A percentile compares a stretch with the other conserved stretches of the same genome.
Conservation (phyloP, 1,140 invertebrate genomes). For the Pygmarrhopalites habei region DNA sequence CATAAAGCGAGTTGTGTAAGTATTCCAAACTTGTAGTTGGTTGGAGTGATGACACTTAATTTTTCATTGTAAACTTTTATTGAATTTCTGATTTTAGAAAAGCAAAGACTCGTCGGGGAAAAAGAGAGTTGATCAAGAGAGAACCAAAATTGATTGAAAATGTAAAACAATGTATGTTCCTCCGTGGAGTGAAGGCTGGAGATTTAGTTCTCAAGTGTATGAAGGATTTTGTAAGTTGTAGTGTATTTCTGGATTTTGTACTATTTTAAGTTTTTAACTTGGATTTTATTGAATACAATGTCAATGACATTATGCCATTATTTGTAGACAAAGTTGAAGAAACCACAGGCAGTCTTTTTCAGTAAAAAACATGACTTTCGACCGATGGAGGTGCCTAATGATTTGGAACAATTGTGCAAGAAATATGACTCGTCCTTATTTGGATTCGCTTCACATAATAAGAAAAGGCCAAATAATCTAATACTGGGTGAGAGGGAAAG, state of each 20-base stretch:
- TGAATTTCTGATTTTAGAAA: slow-evolving; percentile 54
- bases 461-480: slow-evolving; percentile 91
- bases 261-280: too few relatives aligned
- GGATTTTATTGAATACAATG: slow-evolving; percentile 4
- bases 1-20: too few relatives aligned
- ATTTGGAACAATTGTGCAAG: slow-evolving; percentile 73
- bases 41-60: not conserved
- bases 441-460: slow-evolving; percentile 79
- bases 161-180: slow-evolving; percentile 72
- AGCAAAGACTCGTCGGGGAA: slow-evolving; percentile 80
- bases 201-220: slow-evolving; percentile 63
- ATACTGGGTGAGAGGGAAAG: slow-evolving; percentile 58
- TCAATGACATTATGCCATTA: slow-evolving; percentile 5
- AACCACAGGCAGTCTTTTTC: slow-evolving; percentile 69
- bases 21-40: too few relatives aligned
- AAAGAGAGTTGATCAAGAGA: slow-evolving; percentile 67
- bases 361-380: slow-evolving; percentile 74
- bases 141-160: slow-evolving; percentile 87
- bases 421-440: slow-evolving; percentile 87
- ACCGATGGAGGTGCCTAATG: slow-evolving; percentile 74
- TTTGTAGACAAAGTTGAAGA: slow-evolving; percentile 74
- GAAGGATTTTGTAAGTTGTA: slow-evolving; percentile 70
- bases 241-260: too few relatives aligned
- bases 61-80: not conserved
- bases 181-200: slow-evolving; percentile 78